These are phyloP conservation scores for Carassius gibelio DNA, from an alignment of 2,113 vertebrate species.

Conservation along the genomic window DNA sequence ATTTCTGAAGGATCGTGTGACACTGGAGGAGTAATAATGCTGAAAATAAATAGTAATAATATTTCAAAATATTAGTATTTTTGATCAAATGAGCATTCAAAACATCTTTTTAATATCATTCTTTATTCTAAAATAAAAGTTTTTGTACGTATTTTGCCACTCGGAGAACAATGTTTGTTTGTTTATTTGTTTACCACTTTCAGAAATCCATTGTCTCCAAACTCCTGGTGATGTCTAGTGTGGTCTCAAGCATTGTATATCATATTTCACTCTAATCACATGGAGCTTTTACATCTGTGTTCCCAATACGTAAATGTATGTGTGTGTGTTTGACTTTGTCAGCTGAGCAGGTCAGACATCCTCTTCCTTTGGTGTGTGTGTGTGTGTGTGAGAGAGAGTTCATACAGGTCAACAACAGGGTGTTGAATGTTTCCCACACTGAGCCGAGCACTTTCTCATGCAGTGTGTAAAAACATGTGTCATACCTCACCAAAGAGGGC, in stretches of 20 bases:
- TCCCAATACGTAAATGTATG: slow-evolving; percentile 19
- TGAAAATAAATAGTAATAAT: background rate
- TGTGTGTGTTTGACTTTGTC: slow-evolving; percentile 50
- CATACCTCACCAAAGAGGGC: slow-evolving; percentile 40
- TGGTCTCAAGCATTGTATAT: slow-evolving; percentile 28
- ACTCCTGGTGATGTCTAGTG: slow-evolving; percentile 22
- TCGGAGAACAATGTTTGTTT: slow-evolving; percentile 1
- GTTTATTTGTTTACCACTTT: slow-evolving; percentile 9
- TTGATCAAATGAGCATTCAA: background rate
- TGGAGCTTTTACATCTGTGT: slow-evolving; percentile 54
- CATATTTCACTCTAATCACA: slow-evolving; percentile 43
- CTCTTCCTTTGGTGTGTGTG: slow-evolving; percentile 52
- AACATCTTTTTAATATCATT: background rate
- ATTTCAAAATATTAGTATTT: background rate
- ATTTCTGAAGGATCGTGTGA: background rate
- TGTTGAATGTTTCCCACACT: slow-evolving; percentile 72
- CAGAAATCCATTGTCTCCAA: slow-evolving; percentile 20
- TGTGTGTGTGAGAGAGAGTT: slow-evolving; percentile 59
- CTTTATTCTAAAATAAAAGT: background rate
- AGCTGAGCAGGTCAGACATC: slow-evolving; percentile 57
- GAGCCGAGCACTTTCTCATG: slow-evolving; percentile 53
- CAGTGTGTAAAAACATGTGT: slow-evolving; percentile 62
- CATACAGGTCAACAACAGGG: slow-evolving; percentile 68
- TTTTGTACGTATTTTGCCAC: background rate
- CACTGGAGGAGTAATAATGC: background rate